Percentiles rank a stretch among this genome's conserved stretches.
phyloP scores from a whole-genome alignment of 2,113 vertebrate genomes.

The Lophius piscatorius region DNA sequence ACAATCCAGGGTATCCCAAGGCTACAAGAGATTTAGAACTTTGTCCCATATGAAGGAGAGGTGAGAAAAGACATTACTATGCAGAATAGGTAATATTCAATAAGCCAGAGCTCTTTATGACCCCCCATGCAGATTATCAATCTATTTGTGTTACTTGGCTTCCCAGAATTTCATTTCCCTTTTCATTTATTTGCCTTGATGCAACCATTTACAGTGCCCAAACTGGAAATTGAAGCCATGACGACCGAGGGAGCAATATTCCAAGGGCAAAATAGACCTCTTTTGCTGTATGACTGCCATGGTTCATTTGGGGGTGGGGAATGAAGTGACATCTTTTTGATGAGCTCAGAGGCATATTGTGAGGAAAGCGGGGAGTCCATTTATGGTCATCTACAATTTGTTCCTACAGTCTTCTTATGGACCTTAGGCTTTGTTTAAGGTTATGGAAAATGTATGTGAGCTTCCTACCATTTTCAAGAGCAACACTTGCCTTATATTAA shows the following conservation, averaged over 20 bases:
- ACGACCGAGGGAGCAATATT: slow-evolving; percentile 64
- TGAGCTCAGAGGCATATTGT: slow-evolving; percentile 46
- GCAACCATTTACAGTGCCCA: slow-evolving; percentile 65
- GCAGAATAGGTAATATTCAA: slow-evolving; percentile 78
- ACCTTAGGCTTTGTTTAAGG: slow-evolving; percentile 10
- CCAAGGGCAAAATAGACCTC: slow-evolving; percentile 67
- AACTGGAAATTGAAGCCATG: slow-evolving; percentile 72
- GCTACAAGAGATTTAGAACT: slow-evolving; percentile 80
- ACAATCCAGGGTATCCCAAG: slow-evolving; percentile 73
- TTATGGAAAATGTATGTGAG: slow-evolving; percentile 6
- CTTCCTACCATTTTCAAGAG: slow-evolving; percentile 9
- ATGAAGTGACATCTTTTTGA: slow-evolving; percentile 49
- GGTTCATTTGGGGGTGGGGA: slow-evolving; percentile 39
- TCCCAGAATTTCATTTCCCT: slow-evolving; percentile 77
- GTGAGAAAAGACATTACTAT: slow-evolving; percentile 81
- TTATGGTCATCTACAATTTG: slow-evolving; percentile 28
- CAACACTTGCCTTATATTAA: slow-evolving; percentile 19
- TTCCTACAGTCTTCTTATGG: background rate
- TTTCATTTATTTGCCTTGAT: slow-evolving; percentile 77
- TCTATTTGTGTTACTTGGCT: slow-evolving; percentile 80
- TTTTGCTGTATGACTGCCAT: slow-evolving; percentile 55
- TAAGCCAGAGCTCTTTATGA: slow-evolving; percentile 69
- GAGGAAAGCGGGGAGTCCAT: slow-evolving; percentile 15
- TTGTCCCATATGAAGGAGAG: slow-evolving; percentile 79
- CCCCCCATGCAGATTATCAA: slow-evolving; percentile 75